Percentiles rank a stretch among this genome's conserved stretches.
Evolutionary conservation across 35 echinoderm and acorn worm species (phyloP).

Genomic region (Acanthaster planci): DNA sequence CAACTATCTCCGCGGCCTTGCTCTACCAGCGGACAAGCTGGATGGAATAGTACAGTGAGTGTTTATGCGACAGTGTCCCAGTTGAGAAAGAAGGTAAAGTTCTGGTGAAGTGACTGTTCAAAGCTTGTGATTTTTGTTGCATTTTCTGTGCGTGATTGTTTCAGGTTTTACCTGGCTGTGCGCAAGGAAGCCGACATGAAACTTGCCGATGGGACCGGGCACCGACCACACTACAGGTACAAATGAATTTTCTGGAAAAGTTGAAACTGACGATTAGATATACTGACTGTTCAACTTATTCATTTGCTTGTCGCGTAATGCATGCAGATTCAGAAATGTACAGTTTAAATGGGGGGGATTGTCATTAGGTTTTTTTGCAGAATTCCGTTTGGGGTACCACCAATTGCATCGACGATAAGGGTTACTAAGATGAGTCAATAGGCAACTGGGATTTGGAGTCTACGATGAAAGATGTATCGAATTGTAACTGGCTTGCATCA

Average conservation of each 20-base stretch:
- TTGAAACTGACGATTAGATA: too few species aligned
- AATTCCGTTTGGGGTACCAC: background rate
- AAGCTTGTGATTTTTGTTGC: background rate
- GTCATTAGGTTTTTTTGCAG: background rate
- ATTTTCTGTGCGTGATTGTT: background rate
- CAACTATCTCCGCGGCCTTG: conserved; percentile 64
- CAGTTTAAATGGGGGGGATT: too few species aligned
- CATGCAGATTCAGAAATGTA: background rate
- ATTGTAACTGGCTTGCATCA: background rate
- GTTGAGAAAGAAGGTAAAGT: background rate
- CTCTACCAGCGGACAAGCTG: conserved; percentile 59
- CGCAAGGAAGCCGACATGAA: conserved; percentile 68
- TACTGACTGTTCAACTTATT: too few species aligned
- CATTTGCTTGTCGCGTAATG: background rate
- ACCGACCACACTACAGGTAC: conserved; percentile 88
- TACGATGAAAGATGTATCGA: background rate
- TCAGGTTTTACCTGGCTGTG: conserved; percentile 83
- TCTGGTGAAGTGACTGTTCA: background rate
- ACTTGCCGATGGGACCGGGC: conserved; percentile 91
- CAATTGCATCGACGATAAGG: background rate
- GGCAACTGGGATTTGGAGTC: background rate
- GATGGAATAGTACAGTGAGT: conserved; percentile 95
- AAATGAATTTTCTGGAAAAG: background rate
- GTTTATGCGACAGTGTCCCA: background rate
- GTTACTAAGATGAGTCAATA: background rate